Percentiles rank a stretch among this genome's conserved stretches.
phyloP scores from a whole-genome alignment of 2,888 invertebrate genomes.

The Spodoptera littoralis region DNA sequence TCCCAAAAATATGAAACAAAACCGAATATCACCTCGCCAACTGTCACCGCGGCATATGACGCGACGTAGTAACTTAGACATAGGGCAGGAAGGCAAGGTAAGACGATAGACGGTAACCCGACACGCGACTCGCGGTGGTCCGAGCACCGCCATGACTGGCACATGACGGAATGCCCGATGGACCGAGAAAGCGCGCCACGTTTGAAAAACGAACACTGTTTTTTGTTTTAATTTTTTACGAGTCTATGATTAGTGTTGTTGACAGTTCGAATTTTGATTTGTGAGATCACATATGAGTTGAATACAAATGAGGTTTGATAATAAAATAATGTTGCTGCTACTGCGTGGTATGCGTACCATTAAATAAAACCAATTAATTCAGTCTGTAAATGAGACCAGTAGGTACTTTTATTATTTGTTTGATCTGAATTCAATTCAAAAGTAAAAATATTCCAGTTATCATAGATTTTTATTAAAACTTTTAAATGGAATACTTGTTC shows the following conservation, averaged over 20 bases:
- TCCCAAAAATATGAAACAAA: conserved; percentile 70
- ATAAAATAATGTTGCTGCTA: too few species aligned
- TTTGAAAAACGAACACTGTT: conserved; percentile 74
- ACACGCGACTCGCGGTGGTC: conserved; percentile 84
- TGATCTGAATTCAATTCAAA: conserved; percentile 2
- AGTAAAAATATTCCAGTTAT: conserved; percentile 8
- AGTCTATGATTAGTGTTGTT: conserved; percentile 65
- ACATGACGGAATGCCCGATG: conserved; percentile 87
- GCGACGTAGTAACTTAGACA: conserved; percentile 87
- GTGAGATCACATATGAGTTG: conserved; percentile 6
- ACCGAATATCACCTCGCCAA: conserved; percentile 76
- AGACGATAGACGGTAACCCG: conserved; percentile 86
- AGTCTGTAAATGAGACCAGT: not conserved
- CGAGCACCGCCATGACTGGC: conserved; percentile 81
- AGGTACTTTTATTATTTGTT: conserved; percentile 3
- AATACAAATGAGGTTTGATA: conserved; percentile 8
- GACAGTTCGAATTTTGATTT: conserved; percentile 51
- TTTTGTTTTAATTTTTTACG: conserved; percentile 60
- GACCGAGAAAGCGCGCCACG: conserved; percentile 87
- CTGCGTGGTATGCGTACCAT: not conserved
- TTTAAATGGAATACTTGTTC: conserved; percentile 64
- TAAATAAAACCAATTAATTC: not conserved
- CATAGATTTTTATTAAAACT: conserved; percentile 31
- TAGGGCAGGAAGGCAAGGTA: conserved; percentile 85
- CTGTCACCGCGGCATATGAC: conserved; percentile 81